These are phyloP conservation scores for Cyclura pinguis DNA, from an alignment of 2,797 vertebrate genomes.

Conservation along the genomic window DNA sequence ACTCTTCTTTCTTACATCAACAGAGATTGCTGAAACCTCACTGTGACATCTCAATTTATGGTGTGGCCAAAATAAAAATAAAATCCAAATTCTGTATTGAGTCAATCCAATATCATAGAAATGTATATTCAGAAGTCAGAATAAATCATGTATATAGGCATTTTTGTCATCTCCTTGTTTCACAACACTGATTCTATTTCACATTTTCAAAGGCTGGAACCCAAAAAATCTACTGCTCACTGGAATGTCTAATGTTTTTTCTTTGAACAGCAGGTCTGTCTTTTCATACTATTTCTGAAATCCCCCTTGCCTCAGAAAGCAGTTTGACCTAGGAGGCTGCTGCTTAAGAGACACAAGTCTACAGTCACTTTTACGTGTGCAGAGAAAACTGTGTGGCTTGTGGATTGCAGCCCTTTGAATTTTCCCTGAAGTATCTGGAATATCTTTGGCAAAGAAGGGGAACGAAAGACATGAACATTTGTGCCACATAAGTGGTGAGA, in stretches of 20 bases:
- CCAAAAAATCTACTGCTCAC: not conserved
- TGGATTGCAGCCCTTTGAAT: not conserved
- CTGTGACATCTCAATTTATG: not conserved
- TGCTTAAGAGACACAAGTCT: not conserved
- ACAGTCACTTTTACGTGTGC: not conserved
- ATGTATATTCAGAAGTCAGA: not conserved
- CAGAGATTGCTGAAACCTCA: not conserved
- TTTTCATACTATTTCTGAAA: not conserved
- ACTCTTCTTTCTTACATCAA: not conserved
- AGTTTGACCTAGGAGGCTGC: not conserved
- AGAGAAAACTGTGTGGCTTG: not conserved
- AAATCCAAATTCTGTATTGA: not conserved
- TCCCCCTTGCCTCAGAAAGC: not conserved
- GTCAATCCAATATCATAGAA: not conserved
- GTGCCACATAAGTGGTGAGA: not conserved
- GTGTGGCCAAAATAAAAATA: not conserved
- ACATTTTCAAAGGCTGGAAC: not conserved
- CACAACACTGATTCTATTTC: not conserved
- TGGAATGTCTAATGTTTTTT: not conserved
- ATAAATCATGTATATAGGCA: slow-evolving; percentile 3
- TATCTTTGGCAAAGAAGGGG: slow-evolving; percentile 1
- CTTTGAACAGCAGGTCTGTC: not conserved
- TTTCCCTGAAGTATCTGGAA: not conserved
- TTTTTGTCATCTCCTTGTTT: not conserved
- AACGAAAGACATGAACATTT: not conserved